Evolutionary conservation across 1,140 invertebrate species (phyloP).

Genomic region (Cylas formicarius): DNA sequence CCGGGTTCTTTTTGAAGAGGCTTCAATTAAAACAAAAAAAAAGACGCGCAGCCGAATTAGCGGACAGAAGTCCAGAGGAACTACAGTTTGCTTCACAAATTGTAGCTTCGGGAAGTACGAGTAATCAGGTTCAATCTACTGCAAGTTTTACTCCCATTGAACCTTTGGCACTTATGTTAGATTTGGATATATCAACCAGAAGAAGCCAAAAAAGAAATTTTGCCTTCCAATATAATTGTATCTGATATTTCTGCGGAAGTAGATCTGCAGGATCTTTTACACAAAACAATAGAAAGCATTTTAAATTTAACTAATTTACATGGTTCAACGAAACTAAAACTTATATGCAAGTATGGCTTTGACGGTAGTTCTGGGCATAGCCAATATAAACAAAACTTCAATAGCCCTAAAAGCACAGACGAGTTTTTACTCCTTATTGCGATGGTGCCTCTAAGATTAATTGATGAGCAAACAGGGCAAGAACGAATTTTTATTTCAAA

Average conservation of each 20-base stretch:
- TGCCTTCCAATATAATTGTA: not conserved
- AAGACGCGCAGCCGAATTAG: slow-evolving; percentile 3
- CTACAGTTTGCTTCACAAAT: not conserved
- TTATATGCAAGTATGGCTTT: not conserved
- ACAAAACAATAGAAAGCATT: slow-evolving; percentile 4
- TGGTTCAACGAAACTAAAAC: not conserved
- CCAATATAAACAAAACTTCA: slow-evolving; percentile 3
- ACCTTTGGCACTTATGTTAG: not conserved
- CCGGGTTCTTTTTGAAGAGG: slow-evolving; percentile 3
- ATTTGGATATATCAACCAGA: slow-evolving; percentile 1
- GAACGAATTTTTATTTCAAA: no score
- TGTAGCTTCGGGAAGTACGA: slow-evolving; percentile 1
- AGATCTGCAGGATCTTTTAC: slow-evolving; percentile 1
- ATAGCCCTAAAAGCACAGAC: slow-evolving; percentile 1
- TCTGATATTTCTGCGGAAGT: slow-evolving; percentile 3
- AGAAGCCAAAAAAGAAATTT: not conserved
- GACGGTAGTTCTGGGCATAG: slow-evolving; percentile 5
- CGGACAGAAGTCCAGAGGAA: slow-evolving; percentile 1
- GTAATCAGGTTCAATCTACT: not conserved
- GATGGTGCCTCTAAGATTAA: slow-evolving; percentile 2
- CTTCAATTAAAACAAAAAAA: slow-evolving; percentile 2
- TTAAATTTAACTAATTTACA: slow-evolving; percentile 1
- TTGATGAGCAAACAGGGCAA: slow-evolving; percentile 3
- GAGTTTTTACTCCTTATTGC: not conserved
- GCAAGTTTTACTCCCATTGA: slow-evolving; percentile 2